Evolutionary conservation across 2,113 vertebrate species (phyloP), one percentile per base, ranked within the genome.

Genomic region (Ranitomeya imitator): DNA sequence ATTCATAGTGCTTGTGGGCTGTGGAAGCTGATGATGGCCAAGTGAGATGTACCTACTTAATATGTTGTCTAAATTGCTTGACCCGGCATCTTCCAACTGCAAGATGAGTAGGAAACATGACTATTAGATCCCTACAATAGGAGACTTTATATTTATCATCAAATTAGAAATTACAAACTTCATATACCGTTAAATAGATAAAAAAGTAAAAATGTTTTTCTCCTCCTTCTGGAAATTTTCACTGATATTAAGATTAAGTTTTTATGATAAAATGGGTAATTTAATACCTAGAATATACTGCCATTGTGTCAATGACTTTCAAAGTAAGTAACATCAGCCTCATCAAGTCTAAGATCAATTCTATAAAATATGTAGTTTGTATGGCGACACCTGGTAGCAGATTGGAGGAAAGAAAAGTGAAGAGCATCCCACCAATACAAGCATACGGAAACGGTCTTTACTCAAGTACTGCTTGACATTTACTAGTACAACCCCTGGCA

Each of bases 71-170:
- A 99, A 95, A 91, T 90, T 97, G 93, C 93, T 98, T 69, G 98
- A 99, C 83, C 98, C 98, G 84, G 98, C 98, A 92, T 99, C 97
- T 95, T 99, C 98, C 93, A 99, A 93, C 98, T 99, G 78, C 18
- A 77, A 86, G 13, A 77, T 0, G 23, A 86, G 16, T 1, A 79
- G 31, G 37, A 37, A 71, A 31, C 26, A 71, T 37, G 5, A 71
- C 69, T 7, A 45, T 45, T 45, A 45, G 37, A 45, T 45, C 37
- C 37, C 37, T 45, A 45, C 37, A 45, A 45, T 0, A 45, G 3
- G 37, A 45, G 37, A 45, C 37, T 45, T 45, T 45, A 45, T 45
- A 45, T 45, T 45, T 45, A 45, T 45, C 37, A 45, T 45, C 37
- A 45, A 45, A 45, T 45, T 45, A 2, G 37, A 45, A 45, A 45